These are phyloP conservation scores for Andrena haemorrhoa DNA, from an alignment of 2,888 invertebrate species.

Conservation along the genomic window DNA sequence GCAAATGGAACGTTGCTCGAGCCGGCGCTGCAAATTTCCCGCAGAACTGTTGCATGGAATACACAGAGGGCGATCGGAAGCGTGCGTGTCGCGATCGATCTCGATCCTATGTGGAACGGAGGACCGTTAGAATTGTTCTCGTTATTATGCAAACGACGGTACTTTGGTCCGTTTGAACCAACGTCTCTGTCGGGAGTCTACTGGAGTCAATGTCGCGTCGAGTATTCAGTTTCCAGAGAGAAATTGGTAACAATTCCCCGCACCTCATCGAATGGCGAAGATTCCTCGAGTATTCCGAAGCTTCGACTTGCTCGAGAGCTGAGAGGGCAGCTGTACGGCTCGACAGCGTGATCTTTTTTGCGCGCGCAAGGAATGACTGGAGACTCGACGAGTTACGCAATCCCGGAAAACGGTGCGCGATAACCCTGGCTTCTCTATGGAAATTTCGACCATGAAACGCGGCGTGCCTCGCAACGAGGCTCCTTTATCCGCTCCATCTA, in stretches of 20 bases:
- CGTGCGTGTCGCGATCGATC: constrained; percentile 59
- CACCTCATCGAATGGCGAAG: not conserved
- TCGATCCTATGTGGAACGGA: constrained; percentile 49
- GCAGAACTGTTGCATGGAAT: not conserved
- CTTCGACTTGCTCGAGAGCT: not conserved
- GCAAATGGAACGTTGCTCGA: not conserved
- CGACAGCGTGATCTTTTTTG: constrained; percentile 18
- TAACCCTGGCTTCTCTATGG: constrained; percentile 74
- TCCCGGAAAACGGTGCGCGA: constrained; percentile 69
- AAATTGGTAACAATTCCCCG: not conserved
- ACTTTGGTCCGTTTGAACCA: constrained; percentile 24
- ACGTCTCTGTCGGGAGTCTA: constrained; percentile 11
- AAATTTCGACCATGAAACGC: constrained; percentile 78
- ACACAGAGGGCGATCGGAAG: constrained; percentile 8
- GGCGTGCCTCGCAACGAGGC: constrained; percentile 55
- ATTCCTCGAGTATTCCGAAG: not conserved
- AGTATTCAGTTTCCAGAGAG: not conserved
- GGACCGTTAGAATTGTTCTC: constrained; percentile 69
- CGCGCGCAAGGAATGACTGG: constrained; percentile 1
- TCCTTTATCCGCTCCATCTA: constrained; percentile 41
- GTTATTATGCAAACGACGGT: constrained; percentile 65
- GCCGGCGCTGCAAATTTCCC: not conserved
- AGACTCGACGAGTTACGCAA: constrained; percentile 66
- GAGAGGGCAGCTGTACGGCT: not conserved
- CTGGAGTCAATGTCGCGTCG: constrained; percentile 24